Evolutionary conservation across 1,140 invertebrate species (phyloP), one percentile per base, ranked within the genome.

Genomic region (Aleiodes sp.): DNA sequence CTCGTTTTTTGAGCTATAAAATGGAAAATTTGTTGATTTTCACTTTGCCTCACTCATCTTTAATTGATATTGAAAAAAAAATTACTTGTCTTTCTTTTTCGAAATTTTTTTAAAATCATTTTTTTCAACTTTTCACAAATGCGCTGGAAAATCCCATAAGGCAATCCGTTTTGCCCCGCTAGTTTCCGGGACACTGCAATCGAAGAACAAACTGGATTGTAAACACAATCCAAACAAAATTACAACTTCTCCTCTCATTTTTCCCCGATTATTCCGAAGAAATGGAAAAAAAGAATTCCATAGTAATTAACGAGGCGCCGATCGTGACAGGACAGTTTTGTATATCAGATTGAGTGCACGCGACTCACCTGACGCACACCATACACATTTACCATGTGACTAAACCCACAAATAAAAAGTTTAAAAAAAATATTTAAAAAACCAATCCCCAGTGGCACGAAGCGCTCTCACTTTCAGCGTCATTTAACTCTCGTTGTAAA

Each of bases 191-290:
- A n/a, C n/a, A n/a, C n/a, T n/a, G n/a, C n/a, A n/a, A n/a, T n/a
- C n/a, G n/a, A n/a, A n/a, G n/a, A n/a, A n/a, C n/a, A n/a, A n/a
- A n/a, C n/a, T 68, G 76, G 77, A 73, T 71, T 73, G 67, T 43
- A 70, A 59, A 26, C 26, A 70, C 70, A 70, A 76, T 73, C 68
- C 69, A 70, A 76, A 61, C 73, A 76, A 35, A 35, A 35, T 35
- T 35, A 4, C 31, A 10, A 35, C 4, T 35, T 35, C 10, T 35
- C 10, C 31, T 35, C 31, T 6, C 4, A 10, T 35, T 35, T 35
- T 35, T 6, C 31, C 31, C 31, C 31, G 4, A 4, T 35, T 10
- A 35, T 6, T 35, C n/a, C n/a, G n/a, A n/a, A n/a, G n/a, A n/a
- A n/a, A n/a, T n/a, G n/a, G n/a, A n/a, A n/a, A n/a, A n/a, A n/a